Evolutionary conservation across 2,113 vertebrate genomes (phyloP), one percentile per base, ranked within the genome.

Genomic region (Malurus elegans): DNA sequence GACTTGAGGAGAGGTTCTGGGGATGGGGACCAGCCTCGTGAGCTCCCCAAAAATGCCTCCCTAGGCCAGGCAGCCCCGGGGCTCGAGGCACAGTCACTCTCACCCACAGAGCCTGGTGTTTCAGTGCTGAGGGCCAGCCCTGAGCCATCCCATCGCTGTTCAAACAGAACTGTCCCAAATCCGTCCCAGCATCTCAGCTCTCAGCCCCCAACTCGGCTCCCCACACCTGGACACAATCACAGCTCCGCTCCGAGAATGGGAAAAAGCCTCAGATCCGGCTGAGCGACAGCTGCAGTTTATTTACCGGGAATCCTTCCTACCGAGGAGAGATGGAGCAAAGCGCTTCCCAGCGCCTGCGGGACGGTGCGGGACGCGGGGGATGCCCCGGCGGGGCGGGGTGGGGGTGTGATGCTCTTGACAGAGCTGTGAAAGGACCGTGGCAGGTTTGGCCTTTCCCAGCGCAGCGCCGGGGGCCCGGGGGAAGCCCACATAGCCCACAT

Each of bases 261-360:
- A 92, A 96, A 80, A 87, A 82, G 51, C 72, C 7, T 67, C 29
- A 1, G 53, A 79, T 83, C 64, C 79, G 44, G 18, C 15, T 70
- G 86, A 64, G 10, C 81, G 17, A 8, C 96, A 97, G 96, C 94
- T 97, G 96, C 94, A 96, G 92, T 91, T 96, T 94, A 93, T 97
- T 97, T 83, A 86, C 36, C 45, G 32, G 4, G 48, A 36, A 85
- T 88, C 60, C 51, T 96, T 93, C 94, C 79, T 74, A n/a, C 19
- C 0, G 24, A 34, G 58, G 73, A 36, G 54, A 78, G 47, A 48
- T 1, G 32, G 61, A 86, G 50, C 4, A 1, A 48, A 62, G 36
- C 0, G 11, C 76, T 95, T 91, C 88, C 90, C 74, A 44, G 3
- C 51, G 54, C 53, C 50, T 36, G 48, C 1, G 2, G 69, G 67